Percentiles rank a stretch among this genome's conserved stretches.
Conservation (phyloP, 2,888 invertebrate genomes). For the Drosophila cracens region DNA sequence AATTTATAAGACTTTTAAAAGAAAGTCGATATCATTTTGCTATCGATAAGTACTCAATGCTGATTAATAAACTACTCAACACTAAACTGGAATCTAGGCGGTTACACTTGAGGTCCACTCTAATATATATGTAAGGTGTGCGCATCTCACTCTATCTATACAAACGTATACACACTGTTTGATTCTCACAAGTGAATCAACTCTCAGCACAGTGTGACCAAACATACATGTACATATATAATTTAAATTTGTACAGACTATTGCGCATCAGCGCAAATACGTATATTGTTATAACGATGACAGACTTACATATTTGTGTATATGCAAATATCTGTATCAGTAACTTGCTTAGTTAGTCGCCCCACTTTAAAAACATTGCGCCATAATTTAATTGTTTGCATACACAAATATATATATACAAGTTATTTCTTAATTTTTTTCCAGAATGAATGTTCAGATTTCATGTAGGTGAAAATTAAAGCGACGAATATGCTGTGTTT, state of each 20-base stretch:
- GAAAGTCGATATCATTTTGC: neutral
- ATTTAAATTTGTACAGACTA: constrained; percentile 27
- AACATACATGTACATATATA: neutral
- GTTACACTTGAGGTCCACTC: constrained; percentile 9
- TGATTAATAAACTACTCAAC: constrained; percentile 9
- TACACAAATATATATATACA: constrained; percentile 1
- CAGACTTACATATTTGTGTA: constrained; percentile 6
- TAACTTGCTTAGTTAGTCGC: constrained; percentile 21
- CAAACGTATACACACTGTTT: constrained; percentile 18
- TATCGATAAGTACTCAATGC: constrained; percentile 6
- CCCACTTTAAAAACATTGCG: neutral
- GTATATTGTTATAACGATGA: constrained; percentile 1
- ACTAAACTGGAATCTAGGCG: constrained; percentile 1
- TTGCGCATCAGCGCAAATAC: constrained; percentile 58
- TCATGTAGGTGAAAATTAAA: constrained; percentile 39
- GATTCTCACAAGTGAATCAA: constrained; percentile 22
- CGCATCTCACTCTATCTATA: constrained; percentile 8
- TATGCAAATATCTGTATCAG: constrained; percentile 2
- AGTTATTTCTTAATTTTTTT: constrained; percentile 22
- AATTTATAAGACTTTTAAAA: neutral
- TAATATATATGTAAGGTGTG: constrained; percentile 11
- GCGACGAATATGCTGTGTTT: constrained; percentile 18
- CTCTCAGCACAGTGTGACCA: constrained; percentile 29
- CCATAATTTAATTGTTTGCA: constrained; percentile 8
- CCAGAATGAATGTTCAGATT: constrained; percentile 1